Evolutionary conservation across 2,113 vertebrate genomes (phyloP).

Genomic region (Pycnonotus jocosus): DNA sequence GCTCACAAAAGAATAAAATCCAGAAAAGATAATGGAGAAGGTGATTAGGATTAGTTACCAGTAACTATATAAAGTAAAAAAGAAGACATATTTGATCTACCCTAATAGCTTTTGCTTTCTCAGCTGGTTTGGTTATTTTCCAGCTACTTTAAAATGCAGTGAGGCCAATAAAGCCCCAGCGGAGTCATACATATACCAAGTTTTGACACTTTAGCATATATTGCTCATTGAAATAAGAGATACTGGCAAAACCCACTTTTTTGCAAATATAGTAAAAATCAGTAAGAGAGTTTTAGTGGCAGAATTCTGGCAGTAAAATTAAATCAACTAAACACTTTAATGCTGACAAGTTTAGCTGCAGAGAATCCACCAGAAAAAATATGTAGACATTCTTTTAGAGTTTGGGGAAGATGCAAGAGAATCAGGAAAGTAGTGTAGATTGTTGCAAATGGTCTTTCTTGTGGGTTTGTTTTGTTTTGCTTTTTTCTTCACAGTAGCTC

Average conservation of each 20-base stretch:
- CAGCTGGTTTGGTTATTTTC: background rate
- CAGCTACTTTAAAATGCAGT: background rate
- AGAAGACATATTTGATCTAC: background rate
- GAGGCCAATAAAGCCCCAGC: background rate
- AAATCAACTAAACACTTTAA: slow-evolving; percentile 12
- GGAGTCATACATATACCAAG: background rate
- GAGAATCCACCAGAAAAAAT: background rate
- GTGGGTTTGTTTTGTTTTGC: background rate
- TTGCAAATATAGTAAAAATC: background rate
- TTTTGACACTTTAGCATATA: background rate
- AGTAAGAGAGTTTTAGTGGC: background rate
- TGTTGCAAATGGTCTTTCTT: background rate
- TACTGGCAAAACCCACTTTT: background rate
- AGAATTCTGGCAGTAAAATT: background rate
- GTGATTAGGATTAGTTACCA: background rate
- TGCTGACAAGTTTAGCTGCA: background rate
- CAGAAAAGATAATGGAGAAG: background rate
- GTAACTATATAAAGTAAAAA: background rate
- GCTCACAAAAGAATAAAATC: background rate
- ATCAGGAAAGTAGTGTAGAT: background rate
- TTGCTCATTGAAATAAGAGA: slow-evolving; percentile 10
- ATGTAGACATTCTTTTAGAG: background rate
- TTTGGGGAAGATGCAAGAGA: background rate
- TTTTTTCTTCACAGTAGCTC: background rate
- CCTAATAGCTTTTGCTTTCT: background rate